phyloP scores from a whole-genome alignment of 2,888 invertebrate species.

The Nineta flava region DNA sequence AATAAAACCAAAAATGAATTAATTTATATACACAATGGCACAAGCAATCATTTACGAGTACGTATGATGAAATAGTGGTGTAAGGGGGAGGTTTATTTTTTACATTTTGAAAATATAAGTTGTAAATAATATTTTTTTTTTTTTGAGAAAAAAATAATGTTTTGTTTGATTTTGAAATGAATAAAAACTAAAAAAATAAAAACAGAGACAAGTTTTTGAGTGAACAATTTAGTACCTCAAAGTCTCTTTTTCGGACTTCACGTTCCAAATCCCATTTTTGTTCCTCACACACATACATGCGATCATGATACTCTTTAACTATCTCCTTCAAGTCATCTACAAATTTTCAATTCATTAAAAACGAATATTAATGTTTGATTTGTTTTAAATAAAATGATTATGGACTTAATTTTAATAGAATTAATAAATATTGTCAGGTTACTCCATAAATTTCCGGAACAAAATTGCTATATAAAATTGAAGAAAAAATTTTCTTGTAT shows the following conservation, averaged over 20 bases:
- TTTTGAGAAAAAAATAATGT: background rate
- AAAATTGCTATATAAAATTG: no score
- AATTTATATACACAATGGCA: slow-evolving; percentile 9
- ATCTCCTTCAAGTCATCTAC: slow-evolving; percentile 81
- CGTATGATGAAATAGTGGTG: background rate
- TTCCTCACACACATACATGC: slow-evolving; percentile 95
- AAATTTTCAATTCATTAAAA: slow-evolving; percentile 25
- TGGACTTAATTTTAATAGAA: no score
- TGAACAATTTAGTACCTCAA: slow-evolving; percentile 63
- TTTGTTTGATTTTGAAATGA: background rate
- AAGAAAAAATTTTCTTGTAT: no score
- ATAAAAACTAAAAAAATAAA: no score
- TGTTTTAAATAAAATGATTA: no score
- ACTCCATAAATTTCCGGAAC: no score
- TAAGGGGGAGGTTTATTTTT: background rate
- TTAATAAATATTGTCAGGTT: no score
- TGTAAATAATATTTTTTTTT: background rate
- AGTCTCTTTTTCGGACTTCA: slow-evolving; percentile 99
- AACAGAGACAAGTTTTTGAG: background rate
- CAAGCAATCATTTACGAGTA: slow-evolving; percentile 1
- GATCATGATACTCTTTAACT: slow-evolving; percentile 91
- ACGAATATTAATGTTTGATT: no score
- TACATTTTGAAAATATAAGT: background rate
- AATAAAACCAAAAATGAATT: slow-evolving; percentile 12
- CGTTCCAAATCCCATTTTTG: slow-evolving; percentile 99